Conservation (phyloP, 1,140 invertebrate genomes). For the Tetraneura akinire region DNA sequence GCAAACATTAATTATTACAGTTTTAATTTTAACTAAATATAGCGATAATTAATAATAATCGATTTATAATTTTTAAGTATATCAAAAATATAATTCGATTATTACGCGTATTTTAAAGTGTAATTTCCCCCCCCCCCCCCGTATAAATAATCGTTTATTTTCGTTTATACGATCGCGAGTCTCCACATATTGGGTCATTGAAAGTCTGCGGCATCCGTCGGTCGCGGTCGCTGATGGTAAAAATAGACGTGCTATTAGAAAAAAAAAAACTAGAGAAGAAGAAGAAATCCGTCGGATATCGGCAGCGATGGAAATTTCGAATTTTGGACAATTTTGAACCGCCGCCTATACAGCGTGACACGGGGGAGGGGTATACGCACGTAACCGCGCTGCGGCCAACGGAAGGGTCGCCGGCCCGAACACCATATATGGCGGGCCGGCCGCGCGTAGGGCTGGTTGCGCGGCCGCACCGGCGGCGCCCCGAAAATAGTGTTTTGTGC, state of each 20-base stretch:
- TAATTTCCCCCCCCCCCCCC: no score
- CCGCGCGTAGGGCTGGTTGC: conserved; percentile 23
- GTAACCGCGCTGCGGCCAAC: background rate
- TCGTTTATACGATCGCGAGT: background rate
- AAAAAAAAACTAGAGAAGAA: background rate
- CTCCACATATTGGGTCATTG: background rate
- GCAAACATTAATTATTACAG: no score
- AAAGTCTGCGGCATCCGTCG: background rate
- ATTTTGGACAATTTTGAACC: conserved; percentile 18
- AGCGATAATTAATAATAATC: no score
- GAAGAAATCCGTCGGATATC: conserved; percentile 2
- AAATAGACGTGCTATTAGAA: conserved; percentile 37
- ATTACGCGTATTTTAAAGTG: no score
- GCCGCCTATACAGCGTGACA: background rate
- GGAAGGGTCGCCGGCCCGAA: conserved; percentile 45
- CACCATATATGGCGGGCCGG: conserved; percentile 47
- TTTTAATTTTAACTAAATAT: no score
- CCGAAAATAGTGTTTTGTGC: conserved; percentile 50
- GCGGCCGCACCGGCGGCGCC: conserved; percentile 15
- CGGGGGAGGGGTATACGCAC: background rate
- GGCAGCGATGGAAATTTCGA: background rate
- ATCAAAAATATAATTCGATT: no score
- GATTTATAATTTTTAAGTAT: no score
- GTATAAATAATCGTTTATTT: no score
- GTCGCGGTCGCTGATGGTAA: background rate